Base-by-base conservation (phyloP, 2,888 invertebrate genomes). In the Cheilosia variabilis region DNA sequence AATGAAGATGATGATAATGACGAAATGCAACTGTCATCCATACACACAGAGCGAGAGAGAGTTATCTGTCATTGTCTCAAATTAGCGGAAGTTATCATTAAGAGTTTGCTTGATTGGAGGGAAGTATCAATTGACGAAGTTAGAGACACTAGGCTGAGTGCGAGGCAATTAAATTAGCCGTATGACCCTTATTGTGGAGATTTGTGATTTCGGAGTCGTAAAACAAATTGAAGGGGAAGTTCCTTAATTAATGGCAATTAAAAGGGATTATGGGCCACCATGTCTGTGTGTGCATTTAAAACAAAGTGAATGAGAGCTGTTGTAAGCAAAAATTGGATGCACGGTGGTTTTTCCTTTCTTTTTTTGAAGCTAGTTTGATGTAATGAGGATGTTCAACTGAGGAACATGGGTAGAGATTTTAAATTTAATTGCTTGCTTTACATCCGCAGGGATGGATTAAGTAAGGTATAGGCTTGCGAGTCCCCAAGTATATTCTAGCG, bases 41-140 rank as follows among this genome's bases (percentile, higher is more conserved):
- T 69, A 63, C 41, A 65, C 60, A 57, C 66, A 66, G 53, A 72
- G 63, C 50, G 66, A 66, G 53, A 77, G 63, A 62, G 66, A 63
- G 55, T 63, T 66, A 81, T 68, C 72, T 86, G 81, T 81, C 81
- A 72, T 76, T 81, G 81, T 86, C 81, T 81, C 76, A 81, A 81
- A 86, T 86, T 86, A 86, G 86, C 86, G 86, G 86, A 86, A 86
- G 86, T 81, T 86, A 77, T 86, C 76, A 86, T 86, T 86, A 86
- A 86, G 86, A 66, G 68, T 63, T 47, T 43, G 66, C 76, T 86
- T 86, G 86, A 86, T 86, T 86, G 86, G 71, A 86, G 86, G 86
- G 86, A 86, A 86, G 86, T 86, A 86, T 86, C 86, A 86, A 86
- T 86, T 86, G 81, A 86, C 68, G 68, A 66, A 47, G 63, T 68